A percentile compares a stretch with the other conserved stretches of the same genome.
These are phyloP conservation scores for Aegotheles bennettii DNA, from an alignment of 2,113 vertebrate genomes.

Conservation along the genomic window DNA sequence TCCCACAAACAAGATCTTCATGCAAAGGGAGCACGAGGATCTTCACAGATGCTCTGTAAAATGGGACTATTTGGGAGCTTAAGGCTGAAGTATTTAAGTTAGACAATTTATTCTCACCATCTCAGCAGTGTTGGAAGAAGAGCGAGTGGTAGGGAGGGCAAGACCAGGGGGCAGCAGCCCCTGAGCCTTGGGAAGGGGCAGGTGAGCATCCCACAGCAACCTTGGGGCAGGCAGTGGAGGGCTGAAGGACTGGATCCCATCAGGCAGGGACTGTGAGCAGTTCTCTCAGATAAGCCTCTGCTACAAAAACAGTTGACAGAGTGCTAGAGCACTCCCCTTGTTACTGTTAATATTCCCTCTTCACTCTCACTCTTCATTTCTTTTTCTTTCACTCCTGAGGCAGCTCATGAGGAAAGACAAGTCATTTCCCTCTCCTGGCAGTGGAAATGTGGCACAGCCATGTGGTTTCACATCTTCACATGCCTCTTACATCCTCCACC, in stretches of 20 bases:
- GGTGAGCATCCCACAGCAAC: background rate
- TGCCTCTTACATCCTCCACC: background rate
- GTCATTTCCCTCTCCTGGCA: background rate
- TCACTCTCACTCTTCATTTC: background rate
- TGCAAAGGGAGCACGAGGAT: fast-evolving
- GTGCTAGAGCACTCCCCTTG: background rate
- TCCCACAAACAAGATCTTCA: background rate
- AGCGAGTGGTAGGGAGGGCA: background rate
- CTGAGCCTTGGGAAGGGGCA: background rate
- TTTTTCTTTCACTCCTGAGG: background rate
- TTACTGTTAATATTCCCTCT: background rate
- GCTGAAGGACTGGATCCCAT: background rate
- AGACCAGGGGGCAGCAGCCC: background rate
- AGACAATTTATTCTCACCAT: background rate
- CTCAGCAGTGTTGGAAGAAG: background rate
- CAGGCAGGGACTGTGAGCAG: fast-evolving
- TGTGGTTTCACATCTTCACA: background rate
- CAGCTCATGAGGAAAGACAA: background rate
- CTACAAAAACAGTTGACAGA: background rate
- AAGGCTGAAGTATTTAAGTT: background rate
- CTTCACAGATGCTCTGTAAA: background rate
- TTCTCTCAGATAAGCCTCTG: background rate
- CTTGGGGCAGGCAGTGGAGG: background rate
- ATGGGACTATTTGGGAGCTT: background rate
- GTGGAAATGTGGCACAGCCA: background rate